Percentiles rank a stretch among this genome's conserved stretches.
Conservation (phyloP, 2,113 vertebrate species). For the Anarrhichthys ocellatus region DNA sequence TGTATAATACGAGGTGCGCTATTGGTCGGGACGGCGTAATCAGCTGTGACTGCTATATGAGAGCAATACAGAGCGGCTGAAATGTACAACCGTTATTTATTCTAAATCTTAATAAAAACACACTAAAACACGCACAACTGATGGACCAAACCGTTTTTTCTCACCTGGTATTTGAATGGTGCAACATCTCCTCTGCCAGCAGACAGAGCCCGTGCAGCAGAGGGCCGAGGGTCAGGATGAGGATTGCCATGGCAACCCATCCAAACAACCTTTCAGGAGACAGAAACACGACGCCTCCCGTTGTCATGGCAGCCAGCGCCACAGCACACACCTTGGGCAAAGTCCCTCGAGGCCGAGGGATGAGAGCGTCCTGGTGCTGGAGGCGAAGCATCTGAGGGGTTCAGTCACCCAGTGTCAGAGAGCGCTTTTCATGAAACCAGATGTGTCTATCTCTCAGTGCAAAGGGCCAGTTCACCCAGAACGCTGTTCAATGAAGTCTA, state of each 20-base stretch:
- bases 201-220: conserved; percentile 65
- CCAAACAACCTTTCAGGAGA: conserved; percentile 32
- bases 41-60: no score
- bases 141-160: conserved; percentile 6
- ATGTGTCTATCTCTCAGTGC: background rate
- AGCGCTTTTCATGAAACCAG: background rate
- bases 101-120: background rate
- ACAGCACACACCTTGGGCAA: conserved; percentile 47
- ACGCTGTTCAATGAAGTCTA: background rate
- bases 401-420: background rate
- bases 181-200: conserved; percentile 71
- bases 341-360: conserved; percentile 64
- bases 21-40: no score
- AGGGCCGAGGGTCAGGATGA: conserved; percentile 58
- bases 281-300: background rate
- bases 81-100: no score
- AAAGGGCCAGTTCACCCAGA: background rate
- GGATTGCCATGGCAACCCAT: conserved; percentile 34
- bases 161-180: conserved; percentile 75
- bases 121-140: background rate
- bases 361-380: conserved; percentile 35
- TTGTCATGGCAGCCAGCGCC: background rate
- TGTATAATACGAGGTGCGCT: no score
- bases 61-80: no score
- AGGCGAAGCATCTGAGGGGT: conserved; percentile 53